Evolutionary conservation across 1,140 invertebrate genomes (phyloP), one percentile per base, ranked within the genome.

Genomic region (Phocides pigmalion): DNA sequence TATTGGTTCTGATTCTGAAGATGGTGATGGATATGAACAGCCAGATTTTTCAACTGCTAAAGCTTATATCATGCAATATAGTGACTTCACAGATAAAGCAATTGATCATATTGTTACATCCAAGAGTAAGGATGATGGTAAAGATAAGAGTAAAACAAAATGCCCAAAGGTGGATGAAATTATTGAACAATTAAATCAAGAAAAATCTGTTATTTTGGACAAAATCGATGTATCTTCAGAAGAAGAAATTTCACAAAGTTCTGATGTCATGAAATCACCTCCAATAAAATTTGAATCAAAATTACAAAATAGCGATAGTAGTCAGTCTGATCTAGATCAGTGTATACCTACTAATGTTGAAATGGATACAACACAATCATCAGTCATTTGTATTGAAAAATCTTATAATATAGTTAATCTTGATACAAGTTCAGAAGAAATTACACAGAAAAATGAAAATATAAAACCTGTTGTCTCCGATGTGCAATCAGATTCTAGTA

Each of bases 61-160:
- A 78, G 89, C 87, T 17, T 96, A 95, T 65, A 95, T 96, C 93
- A 92, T 94, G 72, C 95, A 96, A 77, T 94, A 96, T 69, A 95
- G 93, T 78, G 95, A 94, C 32, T 93, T 96, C 65, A 94, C 95
- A 12, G 93, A 95, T 61, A 93, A 94, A 68, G 94, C 96, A 79
- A 95, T 97, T 28, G 90, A 94, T 67, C 89, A 93, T 74, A 93
- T 93, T 62, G 86, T 92, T 81, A 79, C 67, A 37, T 65, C 54
- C 62, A 91, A 76, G 69, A 81, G 75, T 59, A 87, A 80, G 50
- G 22, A 59, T 2, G n/a, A n/a, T n/a, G n/a, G n/a, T n/a, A n/a
- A n/a, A n/a, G 75, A 51, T 65, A 86, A 79, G 68, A 81, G 54
- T 41, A 83, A 86, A 70, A 11, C 39, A 37, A 84, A 83, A 70